These are phyloP conservation scores for Melieria omissa DNA, from an alignment of 2,888 invertebrate species.

Conservation along the genomic window DNA sequence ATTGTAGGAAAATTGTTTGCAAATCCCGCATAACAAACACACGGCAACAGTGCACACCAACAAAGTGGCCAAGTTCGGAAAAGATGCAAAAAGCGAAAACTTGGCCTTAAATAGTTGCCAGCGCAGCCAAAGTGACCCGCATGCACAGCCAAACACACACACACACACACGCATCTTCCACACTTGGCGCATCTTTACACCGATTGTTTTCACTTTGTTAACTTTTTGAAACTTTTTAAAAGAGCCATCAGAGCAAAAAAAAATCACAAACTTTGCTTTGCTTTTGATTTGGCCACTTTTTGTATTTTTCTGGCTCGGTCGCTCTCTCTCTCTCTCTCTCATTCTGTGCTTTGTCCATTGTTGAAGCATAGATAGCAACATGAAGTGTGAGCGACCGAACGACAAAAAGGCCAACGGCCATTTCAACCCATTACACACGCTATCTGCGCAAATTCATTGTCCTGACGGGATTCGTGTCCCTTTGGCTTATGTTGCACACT, in stretches of 20 bases:
- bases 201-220: slow-evolving; percentile 48
- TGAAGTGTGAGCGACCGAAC: too few species aligned
- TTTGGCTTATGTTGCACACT: neutral
- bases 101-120: too few species aligned
- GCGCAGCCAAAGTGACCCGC: too few species aligned
- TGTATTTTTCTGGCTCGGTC: too few species aligned
- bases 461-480: slow-evolving; percentile 26
- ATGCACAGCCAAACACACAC: neutral
- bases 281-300: too few species aligned
- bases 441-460: slow-evolving; percentile 39
- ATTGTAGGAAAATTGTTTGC: slow-evolving; percentile 41
- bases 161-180: slow-evolving; percentile 9
- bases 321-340: too few species aligned
- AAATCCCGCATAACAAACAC: slow-evolving; percentile 35
- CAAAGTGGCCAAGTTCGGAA: too few species aligned
- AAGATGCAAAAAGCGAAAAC: too few species aligned
- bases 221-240: slow-evolving; percentile 45
- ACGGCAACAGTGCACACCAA: too few species aligned
- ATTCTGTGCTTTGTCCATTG: too few species aligned
- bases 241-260: neutral
- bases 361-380: too few species aligned
- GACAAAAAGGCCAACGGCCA: slow-evolving; percentile 46
- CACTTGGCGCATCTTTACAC: too few species aligned
- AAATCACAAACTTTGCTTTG: neutral
- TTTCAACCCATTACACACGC: slow-evolving; percentile 50